phyloP scores from a whole-genome alignment of 2,113 vertebrate species.

The Zonotrichia leucophrys region DNA sequence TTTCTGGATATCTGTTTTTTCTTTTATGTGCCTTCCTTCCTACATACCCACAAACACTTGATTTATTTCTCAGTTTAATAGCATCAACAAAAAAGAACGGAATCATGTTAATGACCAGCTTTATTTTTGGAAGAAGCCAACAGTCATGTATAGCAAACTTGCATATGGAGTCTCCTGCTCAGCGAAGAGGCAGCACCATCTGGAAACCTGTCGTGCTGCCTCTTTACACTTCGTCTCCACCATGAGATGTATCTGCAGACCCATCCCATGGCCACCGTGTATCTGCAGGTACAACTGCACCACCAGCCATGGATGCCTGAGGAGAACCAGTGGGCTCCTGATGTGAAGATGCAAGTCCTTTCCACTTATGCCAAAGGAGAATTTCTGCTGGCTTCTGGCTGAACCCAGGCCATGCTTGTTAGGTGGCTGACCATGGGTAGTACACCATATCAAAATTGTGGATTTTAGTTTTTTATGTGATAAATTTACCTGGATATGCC shows the following conservation, averaged over 20 bases:
- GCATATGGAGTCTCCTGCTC: not conserved
- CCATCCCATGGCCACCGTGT: rapidly evolving
- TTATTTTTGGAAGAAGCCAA: not conserved
- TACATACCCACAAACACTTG: not conserved
- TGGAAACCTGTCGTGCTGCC: not conserved
- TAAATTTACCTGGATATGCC: not conserved
- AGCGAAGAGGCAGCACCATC: not conserved
- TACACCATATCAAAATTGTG: not conserved
- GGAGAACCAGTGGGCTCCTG: not conserved
- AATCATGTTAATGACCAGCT: not conserved
- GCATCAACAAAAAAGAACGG: not conserved
- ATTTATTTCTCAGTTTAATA: not conserved
- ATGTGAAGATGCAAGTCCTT: not conserved
- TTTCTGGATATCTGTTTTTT: not conserved
- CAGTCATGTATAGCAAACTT: not conserved
- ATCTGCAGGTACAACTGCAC: not conserved
- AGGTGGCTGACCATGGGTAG: not conserved
- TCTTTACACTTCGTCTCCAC: not conserved
- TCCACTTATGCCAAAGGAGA: rapidly evolving
- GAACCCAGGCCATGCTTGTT: not conserved
- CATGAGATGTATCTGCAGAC: not conserved
- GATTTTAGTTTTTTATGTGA: not conserved
- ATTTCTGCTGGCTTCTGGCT: not conserved
- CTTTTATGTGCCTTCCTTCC: not conserved
- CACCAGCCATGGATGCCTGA: not conserved